phyloP scores from a whole-genome alignment of 2,797 vertebrate genomes.

The Notolabrus celidotus region DNA sequence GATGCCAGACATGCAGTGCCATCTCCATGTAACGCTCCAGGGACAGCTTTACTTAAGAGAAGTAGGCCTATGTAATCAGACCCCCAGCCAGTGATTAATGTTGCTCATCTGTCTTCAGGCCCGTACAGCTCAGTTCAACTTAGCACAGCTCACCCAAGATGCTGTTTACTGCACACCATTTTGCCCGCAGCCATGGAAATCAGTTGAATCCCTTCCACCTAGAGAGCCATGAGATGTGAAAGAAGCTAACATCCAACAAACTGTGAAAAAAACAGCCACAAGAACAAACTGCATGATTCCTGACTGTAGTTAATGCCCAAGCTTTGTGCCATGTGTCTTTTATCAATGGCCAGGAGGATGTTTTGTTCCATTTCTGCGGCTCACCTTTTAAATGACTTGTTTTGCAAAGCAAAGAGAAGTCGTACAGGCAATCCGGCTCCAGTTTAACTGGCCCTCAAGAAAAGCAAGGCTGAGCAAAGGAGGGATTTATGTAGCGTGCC shows the following conservation, averaged over 20 bases:
- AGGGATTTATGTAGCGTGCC: conserved; percentile 76
- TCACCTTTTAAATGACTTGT: conserved; percentile 70
- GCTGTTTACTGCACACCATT: conserved; percentile 72
- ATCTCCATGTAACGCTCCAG: conserved; percentile 69
- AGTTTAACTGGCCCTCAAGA: conserved; percentile 66
- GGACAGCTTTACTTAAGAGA: conserved; percentile 83
- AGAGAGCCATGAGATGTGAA: conserved; percentile 64
- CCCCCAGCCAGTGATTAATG: conserved; percentile 84
- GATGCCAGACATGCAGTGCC: conserved; percentile 60
- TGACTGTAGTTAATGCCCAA: conserved; percentile 49
- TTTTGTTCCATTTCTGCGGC: conserved; percentile 66
- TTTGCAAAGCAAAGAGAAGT: conserved; percentile 59
- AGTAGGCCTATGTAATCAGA: conserved; percentile 81
- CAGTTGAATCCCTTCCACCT: conserved; percentile 70
- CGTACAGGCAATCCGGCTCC: conserved; percentile 51
- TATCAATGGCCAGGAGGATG: conserved; percentile 72
- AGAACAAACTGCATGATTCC: conserved; percentile 60
- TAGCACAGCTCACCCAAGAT: conserved; percentile 72
- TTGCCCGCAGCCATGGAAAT: conserved; percentile 76
- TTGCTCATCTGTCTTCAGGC: conserved; percentile 81
- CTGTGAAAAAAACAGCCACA: conserved; percentile 49
- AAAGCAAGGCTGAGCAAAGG: conserved; percentile 53
- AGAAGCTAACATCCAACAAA: conserved; percentile 66
- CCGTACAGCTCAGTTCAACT: conserved; percentile 67
- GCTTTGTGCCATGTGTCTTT: conserved; percentile 66